phyloP scores from a whole-genome alignment of 2,888 invertebrate species.

The Catocala nupta region DNA sequence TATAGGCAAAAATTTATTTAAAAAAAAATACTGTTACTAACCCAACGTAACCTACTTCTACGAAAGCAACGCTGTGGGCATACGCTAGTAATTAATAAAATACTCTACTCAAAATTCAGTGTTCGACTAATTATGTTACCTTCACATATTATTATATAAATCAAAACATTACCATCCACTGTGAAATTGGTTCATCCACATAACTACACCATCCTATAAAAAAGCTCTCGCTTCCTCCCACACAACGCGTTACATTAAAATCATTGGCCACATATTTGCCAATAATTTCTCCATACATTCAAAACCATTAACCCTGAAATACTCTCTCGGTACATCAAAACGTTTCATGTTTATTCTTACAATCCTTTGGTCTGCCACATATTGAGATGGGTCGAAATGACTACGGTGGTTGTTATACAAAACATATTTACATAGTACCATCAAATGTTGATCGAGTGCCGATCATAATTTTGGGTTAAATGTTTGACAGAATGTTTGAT shows the following conservation, averaged over 20 bases:
- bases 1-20: too few relatives aligned
- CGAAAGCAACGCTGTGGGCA: too few relatives aligned
- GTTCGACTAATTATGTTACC: too few relatives aligned
- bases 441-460: slow-evolving; percentile 26
- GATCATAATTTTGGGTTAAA: slow-evolving; percentile 45
- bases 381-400: slow-evolving; percentile 51
- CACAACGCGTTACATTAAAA: not conserved
- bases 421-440: slow-evolving; percentile 39
- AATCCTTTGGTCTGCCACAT: slow-evolving; percentile 39
- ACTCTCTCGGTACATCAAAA: slow-evolving; percentile 15
- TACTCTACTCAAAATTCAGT: too few relatives aligned
- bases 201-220: too few relatives aligned
- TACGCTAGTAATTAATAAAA: too few relatives aligned
- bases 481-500: slow-evolving; percentile 35
- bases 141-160: too few relatives aligned
- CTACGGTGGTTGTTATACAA: slow-evolving; percentile 41
- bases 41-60: too few relatives aligned
- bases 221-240: too few relatives aligned
- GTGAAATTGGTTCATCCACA: too few relatives aligned
- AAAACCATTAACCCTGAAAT: slow-evolving; percentile 8
- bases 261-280: slow-evolving; percentile 6
- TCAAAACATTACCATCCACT: too few relatives aligned
- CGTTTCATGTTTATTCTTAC: slow-evolving; percentile 23
- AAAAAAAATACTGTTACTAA: too few relatives aligned
- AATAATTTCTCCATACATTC: slow-evolving; percentile 12